phyloP scores from a whole-genome alignment of 2,797 vertebrate genomes.

The Diceros bicornis region DNA sequence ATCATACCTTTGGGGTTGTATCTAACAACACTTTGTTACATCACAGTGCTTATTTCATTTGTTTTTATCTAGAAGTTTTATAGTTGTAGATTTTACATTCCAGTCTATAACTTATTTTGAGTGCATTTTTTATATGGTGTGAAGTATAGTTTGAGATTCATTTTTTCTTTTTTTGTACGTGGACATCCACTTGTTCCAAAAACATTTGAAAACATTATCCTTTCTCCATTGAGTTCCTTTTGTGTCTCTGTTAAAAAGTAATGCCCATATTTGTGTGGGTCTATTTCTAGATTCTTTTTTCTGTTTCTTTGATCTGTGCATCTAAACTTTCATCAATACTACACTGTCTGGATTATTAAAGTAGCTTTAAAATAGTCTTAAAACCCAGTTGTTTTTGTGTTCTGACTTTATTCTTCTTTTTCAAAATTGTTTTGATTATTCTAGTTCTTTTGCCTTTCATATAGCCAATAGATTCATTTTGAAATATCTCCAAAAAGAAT shows the following conservation, averaged over 20 bases:
- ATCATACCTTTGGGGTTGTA: background rate
- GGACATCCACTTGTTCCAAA: background rate
- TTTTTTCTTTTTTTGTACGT: background rate
- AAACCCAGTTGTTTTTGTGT: background rate
- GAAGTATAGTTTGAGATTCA: background rate
- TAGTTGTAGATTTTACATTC: background rate
- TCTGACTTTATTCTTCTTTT: background rate
- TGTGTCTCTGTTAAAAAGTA: background rate
- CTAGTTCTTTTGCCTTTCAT: background rate
- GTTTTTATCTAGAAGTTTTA: constrained; percentile 41
- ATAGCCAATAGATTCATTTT: background rate
- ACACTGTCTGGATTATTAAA: background rate
- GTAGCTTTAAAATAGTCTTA: background rate
- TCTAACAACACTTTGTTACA: constrained; percentile 1
- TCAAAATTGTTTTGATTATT: background rate
- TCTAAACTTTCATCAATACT: background rate
- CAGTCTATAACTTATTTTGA: background rate
- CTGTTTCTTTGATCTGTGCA: background rate
- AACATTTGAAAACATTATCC: background rate
- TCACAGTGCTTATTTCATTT: background rate
- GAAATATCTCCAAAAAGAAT: background rate
- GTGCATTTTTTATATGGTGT: background rate
- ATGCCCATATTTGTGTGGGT: background rate
- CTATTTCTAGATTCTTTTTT: background rate
- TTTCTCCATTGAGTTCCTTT: background rate